phyloP scores from a whole-genome alignment of 2,113 vertebrate species.

The Ivindomyrus marchei region DNA sequence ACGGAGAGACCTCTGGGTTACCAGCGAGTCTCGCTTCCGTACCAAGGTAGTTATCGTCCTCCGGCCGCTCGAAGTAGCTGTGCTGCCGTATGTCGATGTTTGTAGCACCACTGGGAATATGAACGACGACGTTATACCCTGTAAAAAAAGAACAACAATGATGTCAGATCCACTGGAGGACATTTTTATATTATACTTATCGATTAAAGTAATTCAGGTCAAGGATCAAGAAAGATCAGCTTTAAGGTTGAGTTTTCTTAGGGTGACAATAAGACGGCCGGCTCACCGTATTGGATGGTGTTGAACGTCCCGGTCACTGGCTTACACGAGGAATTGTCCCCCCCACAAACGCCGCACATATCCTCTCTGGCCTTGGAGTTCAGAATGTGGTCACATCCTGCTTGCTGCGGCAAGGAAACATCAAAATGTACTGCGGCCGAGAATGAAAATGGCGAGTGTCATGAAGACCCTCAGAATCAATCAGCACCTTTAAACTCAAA shows the following conservation, averaged over 20 bases:
- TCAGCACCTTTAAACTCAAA: neutral
- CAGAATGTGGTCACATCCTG: conserved; percentile 93
- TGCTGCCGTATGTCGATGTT: conserved; percentile 95
- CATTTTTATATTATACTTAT: neutral
- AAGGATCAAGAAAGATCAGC: neutral
- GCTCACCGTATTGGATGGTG: conserved; percentile 87
- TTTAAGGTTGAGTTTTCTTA: neutral
- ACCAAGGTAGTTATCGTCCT: conserved; percentile 99
- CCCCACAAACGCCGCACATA: conserved; percentile 96
- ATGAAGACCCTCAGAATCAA: neutral
- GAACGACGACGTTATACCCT: conserved; percentile 94
- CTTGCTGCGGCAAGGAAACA: conserved; percentile 70
- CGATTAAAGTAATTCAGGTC: neutral
- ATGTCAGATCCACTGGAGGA: neutral
- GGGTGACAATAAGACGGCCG: neutral
- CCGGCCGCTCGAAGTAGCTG: conserved; percentile 94
- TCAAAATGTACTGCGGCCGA: neutral
- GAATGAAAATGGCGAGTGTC: too few species aligned
- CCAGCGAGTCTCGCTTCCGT: conserved; percentile 42
- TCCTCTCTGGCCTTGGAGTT: conserved; percentile 97
- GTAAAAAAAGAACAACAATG: neutral
- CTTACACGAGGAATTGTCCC: conserved; percentile 97
- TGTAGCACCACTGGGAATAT: conserved; percentile 92
- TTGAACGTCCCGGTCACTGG: conserved; percentile 89
- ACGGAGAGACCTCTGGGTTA: neutral